Evolutionary conservation across 2,797 vertebrate genomes (phyloP).

Genomic region (Rhabdophis nuchalis): DNA sequence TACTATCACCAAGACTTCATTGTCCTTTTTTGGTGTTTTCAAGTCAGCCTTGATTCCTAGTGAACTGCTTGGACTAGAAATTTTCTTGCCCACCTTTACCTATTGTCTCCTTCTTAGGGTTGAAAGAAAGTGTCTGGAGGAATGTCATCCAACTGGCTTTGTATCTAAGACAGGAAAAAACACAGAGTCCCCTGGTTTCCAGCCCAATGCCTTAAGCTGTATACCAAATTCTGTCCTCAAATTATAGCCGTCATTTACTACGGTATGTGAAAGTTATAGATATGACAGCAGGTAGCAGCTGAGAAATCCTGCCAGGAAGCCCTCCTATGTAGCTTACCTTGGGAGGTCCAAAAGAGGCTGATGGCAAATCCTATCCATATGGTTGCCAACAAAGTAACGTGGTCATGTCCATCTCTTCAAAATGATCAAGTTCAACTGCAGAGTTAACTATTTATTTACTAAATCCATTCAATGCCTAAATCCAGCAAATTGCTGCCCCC

Average conservation of each 20-base stretch:
- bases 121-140: not conserved
- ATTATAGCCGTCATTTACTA: not conserved
- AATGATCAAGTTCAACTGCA: not conserved
- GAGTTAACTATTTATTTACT: not conserved
- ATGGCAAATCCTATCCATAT: not conserved
- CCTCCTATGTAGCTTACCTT: not conserved
- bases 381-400: not conserved
- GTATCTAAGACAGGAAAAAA: not conserved
- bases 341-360: not conserved
- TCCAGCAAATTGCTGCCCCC: not conserved
- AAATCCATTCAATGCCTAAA: not conserved
- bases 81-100: not conserved
- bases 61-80: not conserved
- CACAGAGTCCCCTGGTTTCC: not conserved
- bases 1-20: not conserved
- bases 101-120: not conserved
- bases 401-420: not conserved
- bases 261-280: not conserved
- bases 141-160: not conserved
- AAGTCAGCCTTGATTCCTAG: not conserved
- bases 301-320: not conserved
- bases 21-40: not conserved
- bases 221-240: not conserved
- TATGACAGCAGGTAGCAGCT: not conserved
- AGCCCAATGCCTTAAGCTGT: not conserved